Evolutionary conservation across 2,888 invertebrate species (phyloP).

Genomic region (Drosophila kokeensis): DNA sequence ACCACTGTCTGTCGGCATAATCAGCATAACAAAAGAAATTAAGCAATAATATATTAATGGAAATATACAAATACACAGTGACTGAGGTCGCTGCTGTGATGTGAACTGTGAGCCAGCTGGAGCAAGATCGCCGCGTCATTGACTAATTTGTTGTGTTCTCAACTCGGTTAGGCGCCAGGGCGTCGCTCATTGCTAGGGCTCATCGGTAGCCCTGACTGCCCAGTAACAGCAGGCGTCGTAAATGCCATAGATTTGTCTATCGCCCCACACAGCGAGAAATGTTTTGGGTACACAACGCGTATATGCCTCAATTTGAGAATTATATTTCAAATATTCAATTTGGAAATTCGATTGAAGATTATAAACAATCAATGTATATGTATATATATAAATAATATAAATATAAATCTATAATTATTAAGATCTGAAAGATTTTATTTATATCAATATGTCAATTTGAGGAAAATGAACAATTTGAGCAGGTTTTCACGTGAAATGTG

Average conservation of each 20-base stretch:
- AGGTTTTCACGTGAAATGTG: background rate
- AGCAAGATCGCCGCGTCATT: conserved; percentile 81
- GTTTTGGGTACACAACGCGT: background rate
- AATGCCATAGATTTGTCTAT: conserved; percentile 23
- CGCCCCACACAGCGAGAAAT: conserved; percentile 21
- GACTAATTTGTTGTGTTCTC: conserved; percentile 82
- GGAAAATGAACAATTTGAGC: background rate
- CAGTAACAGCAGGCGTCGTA: conserved; percentile 30
- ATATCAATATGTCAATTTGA: no score
- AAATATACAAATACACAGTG: conserved; percentile 63
- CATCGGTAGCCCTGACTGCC: conserved; percentile 54
- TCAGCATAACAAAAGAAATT: conserved; percentile 84
- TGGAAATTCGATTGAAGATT: background rate
- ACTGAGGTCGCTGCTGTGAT: conserved; percentile 1
- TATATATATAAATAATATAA: background rate
- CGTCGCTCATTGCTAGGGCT: conserved; percentile 40
- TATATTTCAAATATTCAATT: background rate
- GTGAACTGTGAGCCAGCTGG: conserved; percentile 43
- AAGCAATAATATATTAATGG: conserved; percentile 83
- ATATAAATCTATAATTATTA: background rate
- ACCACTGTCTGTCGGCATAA: conserved; percentile 74
- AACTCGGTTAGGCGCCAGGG: conserved; percentile 54
- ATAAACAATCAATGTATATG: background rate
- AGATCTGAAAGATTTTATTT: background rate
- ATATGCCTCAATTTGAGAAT: background rate